Conservation (phyloP, 1,140 invertebrate species). For the Drosophila burlai region DNA sequence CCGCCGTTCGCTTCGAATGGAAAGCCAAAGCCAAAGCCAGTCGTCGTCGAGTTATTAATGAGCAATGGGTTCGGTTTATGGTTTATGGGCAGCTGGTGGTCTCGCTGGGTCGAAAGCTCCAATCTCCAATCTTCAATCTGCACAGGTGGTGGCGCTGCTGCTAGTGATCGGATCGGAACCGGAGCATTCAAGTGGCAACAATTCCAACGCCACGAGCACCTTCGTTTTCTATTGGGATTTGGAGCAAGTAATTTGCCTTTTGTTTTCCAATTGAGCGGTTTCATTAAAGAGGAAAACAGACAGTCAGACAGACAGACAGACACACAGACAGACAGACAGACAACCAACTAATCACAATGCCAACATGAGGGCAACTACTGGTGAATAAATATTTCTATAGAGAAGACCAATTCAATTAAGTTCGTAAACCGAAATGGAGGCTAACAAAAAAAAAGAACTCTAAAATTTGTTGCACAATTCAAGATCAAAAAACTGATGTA, state of each 20-base stretch:
- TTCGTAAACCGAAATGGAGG: neutral
- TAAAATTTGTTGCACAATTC: neutral
- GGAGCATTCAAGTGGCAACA: slow-evolving; percentile 56
- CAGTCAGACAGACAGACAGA: neutral
- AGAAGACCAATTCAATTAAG: slow-evolving; percentile 32
- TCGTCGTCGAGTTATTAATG: slow-evolving; percentile 27
- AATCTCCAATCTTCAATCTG: slow-evolving; percentile 17
- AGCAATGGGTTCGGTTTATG: slow-evolving; percentile 23
- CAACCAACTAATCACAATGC: slow-evolving; percentile 8
- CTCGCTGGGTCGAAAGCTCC: slow-evolving; percentile 13
- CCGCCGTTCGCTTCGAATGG: slow-evolving; percentile 18
- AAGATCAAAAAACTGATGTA: slow-evolving; percentile 3
- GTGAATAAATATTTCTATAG: slow-evolving; percentile 2
- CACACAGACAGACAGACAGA: neutral
- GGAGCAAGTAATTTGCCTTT: slow-evolving; percentile 74
- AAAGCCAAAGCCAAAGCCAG: slow-evolving; percentile 34
- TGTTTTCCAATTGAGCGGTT: slow-evolving; percentile 73
- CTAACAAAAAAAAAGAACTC: neutral
- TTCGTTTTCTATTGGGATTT: slow-evolving; percentile 59
- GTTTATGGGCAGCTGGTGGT: slow-evolving; percentile 44
- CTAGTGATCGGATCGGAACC: neutral
- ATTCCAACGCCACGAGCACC: slow-evolving; percentile 34
- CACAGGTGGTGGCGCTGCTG: slow-evolving; percentile 25
- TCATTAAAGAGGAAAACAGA: slow-evolving; percentile 40
- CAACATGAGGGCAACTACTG: slow-evolving; percentile 4